phyloP scores from a whole-genome alignment of 2,888 invertebrate species.

The Tenthredo amoena region DNA sequence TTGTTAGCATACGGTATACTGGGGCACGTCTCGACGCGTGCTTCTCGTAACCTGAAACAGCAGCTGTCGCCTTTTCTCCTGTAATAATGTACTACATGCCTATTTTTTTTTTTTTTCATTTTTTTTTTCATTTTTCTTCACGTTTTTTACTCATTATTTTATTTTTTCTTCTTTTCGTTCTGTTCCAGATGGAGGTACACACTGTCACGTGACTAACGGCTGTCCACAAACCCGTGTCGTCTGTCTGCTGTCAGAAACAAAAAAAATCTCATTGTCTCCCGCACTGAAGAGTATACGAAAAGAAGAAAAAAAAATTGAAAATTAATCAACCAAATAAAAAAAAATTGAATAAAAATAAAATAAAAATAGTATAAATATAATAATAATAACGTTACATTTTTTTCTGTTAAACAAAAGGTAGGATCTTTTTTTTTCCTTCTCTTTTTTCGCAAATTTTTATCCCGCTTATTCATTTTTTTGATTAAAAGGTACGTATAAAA shows the following conservation, averaged over 20 bases:
- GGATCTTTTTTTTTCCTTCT: too few species aligned
- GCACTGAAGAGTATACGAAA: background rate
- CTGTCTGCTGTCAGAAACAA: background rate
- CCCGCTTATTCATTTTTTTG: too few species aligned
- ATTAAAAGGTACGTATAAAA: too few species aligned
- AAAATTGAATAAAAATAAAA: background rate
- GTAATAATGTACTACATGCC: slow-evolving; percentile 2
- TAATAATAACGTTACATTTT: background rate
- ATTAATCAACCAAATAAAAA: background rate
- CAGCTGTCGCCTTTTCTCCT: slow-evolving; percentile 32
- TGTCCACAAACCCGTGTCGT: slow-evolving; percentile 7
- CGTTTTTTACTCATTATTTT: slow-evolving; percentile 3
- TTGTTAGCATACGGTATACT: background rate
- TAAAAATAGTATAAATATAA: too few species aligned
- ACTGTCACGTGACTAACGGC: slow-evolving; percentile 4
- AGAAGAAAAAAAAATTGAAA: background rate
- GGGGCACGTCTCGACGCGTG: background rate
- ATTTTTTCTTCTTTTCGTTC: background rate
- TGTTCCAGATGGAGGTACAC: slow-evolving; percentile 39
- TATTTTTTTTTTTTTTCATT: background rate
- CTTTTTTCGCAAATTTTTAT: too few species aligned
- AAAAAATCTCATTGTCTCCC: background rate
- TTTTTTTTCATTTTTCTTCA: background rate
- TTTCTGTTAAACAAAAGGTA: too few species aligned
- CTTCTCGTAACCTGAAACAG: background rate